Percentiles rank a stretch among this genome's conserved stretches.
Evolutionary conservation across 2,888 invertebrate genomes (phyloP).

Genomic region (Agrochola lychnidis): DNA sequence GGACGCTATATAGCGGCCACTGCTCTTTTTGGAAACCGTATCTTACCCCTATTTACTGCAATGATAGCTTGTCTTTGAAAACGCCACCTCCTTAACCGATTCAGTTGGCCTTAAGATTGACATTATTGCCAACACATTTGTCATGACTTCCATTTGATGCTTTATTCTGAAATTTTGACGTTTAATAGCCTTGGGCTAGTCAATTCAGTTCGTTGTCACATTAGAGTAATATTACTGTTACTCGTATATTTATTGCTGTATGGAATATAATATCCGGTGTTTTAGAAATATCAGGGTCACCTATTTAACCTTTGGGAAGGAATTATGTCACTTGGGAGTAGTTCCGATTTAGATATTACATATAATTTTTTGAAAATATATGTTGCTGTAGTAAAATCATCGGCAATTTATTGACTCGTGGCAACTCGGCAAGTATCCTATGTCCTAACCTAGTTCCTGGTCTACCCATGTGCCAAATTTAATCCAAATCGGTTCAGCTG

Average conservation of each 20-base stretch:
- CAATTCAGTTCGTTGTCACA: conserved; percentile 25
- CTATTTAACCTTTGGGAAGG: conserved; percentile 15
- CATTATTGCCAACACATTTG: conserved; percentile 41
- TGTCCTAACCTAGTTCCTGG: too few relatives aligned
- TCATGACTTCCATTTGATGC: conserved; percentile 19
- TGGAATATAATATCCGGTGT: conserved; percentile 42
- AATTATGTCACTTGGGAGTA: background rate
- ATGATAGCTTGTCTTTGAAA: background rate
- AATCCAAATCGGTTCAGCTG: too few relatives aligned
- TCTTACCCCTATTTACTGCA: background rate
- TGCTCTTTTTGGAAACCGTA: too few relatives aligned
- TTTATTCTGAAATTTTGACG: conserved; percentile 21
- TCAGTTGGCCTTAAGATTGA: conserved; percentile 21
- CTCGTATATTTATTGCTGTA: conserved; percentile 21
- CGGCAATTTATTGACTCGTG: background rate
- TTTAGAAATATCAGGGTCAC: conserved; percentile 19
- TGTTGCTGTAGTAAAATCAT: background rate
- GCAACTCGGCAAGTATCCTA: too few relatives aligned
- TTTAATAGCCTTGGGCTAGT: conserved; percentile 21
- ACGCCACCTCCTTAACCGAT: conserved; percentile 36
- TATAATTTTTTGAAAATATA: background rate
- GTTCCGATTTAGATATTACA: background rate
- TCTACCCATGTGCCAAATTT: too few relatives aligned
- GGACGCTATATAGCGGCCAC: too few relatives aligned
- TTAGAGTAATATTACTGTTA: conserved; percentile 28